Base-by-base conservation (phyloP, 1,140 invertebrate species). In the Kradibia gibbosae region DNA sequence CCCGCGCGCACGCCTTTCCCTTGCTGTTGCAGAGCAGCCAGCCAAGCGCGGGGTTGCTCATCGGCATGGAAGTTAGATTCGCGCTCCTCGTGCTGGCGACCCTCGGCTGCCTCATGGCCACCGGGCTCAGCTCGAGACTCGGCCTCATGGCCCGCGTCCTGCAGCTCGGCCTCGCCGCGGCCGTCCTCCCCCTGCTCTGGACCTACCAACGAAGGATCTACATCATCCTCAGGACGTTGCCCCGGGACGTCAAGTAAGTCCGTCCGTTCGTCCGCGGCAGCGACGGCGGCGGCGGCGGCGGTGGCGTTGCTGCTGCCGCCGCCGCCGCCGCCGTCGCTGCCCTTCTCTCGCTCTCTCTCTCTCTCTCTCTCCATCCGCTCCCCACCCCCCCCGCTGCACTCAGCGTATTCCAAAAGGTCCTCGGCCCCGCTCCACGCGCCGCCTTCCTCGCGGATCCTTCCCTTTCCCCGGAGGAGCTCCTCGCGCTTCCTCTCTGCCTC, bases 221-320 rank as follows among this genome's bases (percentile, higher is more conserved):
- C 85, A 88, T 93, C 83, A 92, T 93, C 80, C 82, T 92, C 67
- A 92, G 91, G 86, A 93, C 93, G 17, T 87, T 93, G 39, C 93
- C 93, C 1, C 88, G 93, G 65, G 93, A 94, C 84, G 82, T 91
- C 85, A 93, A 92, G 93, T 93, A 84, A 93, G 92, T 92, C 13
- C n/a, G n/a, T 57, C 8, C 22, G 42, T 28, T 15, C 57, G 57
- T 39, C 13, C 57, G 11, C 67, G 67, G 5, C 1, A 34, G 34
- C 20, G 57, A n/a, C n/a, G n/a, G n/a, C n/a, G n/a, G n/a, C n/a
- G n/a, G n/a, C n/a, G n/a, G n/a, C n/a, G n/a, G n/a, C n/a, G n/a
- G n/a, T n/a, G n/a, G n/a, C n/a, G n/a, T n/a, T n/a, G n/a, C n/a
- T n/a, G n/a, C n/a, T n/a, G n/a, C n/a, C n/a, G n/a, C n/a, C n/a